Base-by-base conservation (phyloP, 2,113 vertebrate species). In the Tauraco erythrolophus region DNA sequence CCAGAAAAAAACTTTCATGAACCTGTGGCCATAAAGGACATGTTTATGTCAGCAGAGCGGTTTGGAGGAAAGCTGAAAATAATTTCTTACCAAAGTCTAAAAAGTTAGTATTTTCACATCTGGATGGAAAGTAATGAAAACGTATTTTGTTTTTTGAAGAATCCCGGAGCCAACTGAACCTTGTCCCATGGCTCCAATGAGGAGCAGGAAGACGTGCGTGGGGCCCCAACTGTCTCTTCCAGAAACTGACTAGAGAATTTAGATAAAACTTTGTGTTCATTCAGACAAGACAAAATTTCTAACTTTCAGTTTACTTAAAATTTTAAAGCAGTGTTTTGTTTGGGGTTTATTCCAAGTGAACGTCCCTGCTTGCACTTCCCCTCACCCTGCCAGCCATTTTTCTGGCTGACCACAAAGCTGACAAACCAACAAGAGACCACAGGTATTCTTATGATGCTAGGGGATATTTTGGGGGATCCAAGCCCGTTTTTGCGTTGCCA, bases 341-440 rank as follows among this genome's bases (percentile, higher is more conserved):
- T 76, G 75, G 56, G 68, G 33, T 76, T 92, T 95, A 69, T 87
- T 50, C 58, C 30, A 72, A 94, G 45, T 57, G 87, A 94, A 80
- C 3, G 80, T 91, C 80, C 62, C 84, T 81, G 41, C 41, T 84
- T 95, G 87, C 87, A 80, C 96, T 95, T 93, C 70, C 57, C 19
- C 39, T 88, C 58, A 24, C 48, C 9, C 88, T 93, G 91, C 70
- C 88, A 93, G 45, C 21, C 61, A 48, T 71, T 94, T 39, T 82
- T 85, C 82, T 92, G 75, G 65, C 51, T 83, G 46, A 46, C 35
- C 90, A 88, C 61, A 92, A 60, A 94, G 70, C 61, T 90, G 82
- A 90, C 57, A 94, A 92, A 90, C 78, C 88, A 88, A 72, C 43
- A 69, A 76, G 93, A 95, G 91, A 94, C 95, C 91, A 93, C 94